These are phyloP conservation scores for Drosophila leonis DNA, from an alignment of 2,888 invertebrate genomes.

Conservation along the genomic window DNA sequence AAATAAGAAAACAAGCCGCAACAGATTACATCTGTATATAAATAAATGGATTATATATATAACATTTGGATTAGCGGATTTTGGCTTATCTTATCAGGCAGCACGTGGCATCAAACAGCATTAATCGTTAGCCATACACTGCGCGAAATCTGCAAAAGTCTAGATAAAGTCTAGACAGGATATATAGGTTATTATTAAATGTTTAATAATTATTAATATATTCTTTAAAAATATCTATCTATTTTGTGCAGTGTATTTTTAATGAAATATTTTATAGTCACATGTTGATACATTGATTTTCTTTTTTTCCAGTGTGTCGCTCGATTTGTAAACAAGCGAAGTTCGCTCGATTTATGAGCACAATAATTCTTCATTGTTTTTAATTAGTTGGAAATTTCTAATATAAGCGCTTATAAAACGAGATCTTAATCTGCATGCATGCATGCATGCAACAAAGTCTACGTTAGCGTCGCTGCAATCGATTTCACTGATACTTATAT, in stretches of 20 bases:
- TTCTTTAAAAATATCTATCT: neutral
- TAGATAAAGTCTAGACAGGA: too few species aligned
- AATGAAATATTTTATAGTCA: too few species aligned
- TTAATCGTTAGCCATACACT: conserved; percentile 33
- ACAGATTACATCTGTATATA: conserved; percentile 24
- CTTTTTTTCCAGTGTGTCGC: conserved; percentile 4
- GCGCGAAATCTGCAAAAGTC: neutral
- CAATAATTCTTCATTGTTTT: conserved; percentile 69
- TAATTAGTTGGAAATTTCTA: conserved; percentile 60
- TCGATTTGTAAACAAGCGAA: conserved; percentile 22
- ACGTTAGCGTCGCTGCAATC: conserved; percentile 33
- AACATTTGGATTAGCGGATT: conserved; percentile 35
- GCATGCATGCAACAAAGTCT: conserved; percentile 4
- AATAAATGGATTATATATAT: conserved; percentile 8
- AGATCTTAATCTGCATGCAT: conserved; percentile 67
- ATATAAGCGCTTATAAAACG: conserved; percentile 45
- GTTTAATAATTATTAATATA: neutral
- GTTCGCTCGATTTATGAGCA: conserved; percentile 58
- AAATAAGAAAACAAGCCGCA: conserved; percentile 28
- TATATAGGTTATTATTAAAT: too few species aligned
- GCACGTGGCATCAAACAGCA: conserved; percentile 34
- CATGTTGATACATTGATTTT: neutral
- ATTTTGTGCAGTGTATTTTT: neutral
- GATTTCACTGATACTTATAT: conserved; percentile 40
- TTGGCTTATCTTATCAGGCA: conserved; percentile 51